phyloP scores from a whole-genome alignment of 2,888 invertebrate genomes.

The Phengaris arion region DNA sequence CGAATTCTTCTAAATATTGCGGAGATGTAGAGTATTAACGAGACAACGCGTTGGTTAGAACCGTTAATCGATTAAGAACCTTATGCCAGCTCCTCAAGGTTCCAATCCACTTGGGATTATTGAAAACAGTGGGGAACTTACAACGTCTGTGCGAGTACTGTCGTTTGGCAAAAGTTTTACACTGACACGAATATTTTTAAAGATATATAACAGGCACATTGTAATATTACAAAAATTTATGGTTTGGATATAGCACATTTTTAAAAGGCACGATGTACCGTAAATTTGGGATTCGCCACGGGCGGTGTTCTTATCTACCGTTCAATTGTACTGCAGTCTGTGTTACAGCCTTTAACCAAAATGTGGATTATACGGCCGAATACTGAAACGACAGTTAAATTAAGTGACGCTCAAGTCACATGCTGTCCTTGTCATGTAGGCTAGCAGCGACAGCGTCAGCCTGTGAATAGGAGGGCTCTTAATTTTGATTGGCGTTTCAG shows the following conservation, averaged over 20 bases:
- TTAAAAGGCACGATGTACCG: slow-evolving; percentile 24
- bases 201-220: slow-evolving; percentile 20
- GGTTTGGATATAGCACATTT: slow-evolving; percentile 20
- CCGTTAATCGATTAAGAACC: slow-evolving; percentile 29
- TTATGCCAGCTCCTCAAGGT: slow-evolving; percentile 29
- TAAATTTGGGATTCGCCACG: slow-evolving; percentile 9
- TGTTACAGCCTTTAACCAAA: background rate
- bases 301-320: slow-evolving; percentile 16
- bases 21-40: slow-evolving; percentile 40
- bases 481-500: too few species aligned
- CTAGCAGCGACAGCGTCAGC: too few species aligned
- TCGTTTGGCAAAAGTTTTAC: slow-evolving; percentile 36
- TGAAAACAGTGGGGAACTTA: slow-evolving; percentile 38
- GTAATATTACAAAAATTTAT: slow-evolving; percentile 25
- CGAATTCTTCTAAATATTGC: slow-evolving; percentile 44
- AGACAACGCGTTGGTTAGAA: slow-evolving; percentile 34
- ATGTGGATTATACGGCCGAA: background rate
- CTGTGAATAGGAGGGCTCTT: too few species aligned
- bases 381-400: too few species aligned
- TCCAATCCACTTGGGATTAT: slow-evolving; percentile 24
- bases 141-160: slow-evolving; percentile 43
- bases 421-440: too few species aligned
- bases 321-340: slow-evolving; percentile 19
- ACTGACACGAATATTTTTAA: slow-evolving; percentile 32
- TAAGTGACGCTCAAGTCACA: too few species aligned